Evolutionary conservation across 2,113 vertebrate genomes (phyloP).

Genomic region (Lepidothrix coronata): DNA sequence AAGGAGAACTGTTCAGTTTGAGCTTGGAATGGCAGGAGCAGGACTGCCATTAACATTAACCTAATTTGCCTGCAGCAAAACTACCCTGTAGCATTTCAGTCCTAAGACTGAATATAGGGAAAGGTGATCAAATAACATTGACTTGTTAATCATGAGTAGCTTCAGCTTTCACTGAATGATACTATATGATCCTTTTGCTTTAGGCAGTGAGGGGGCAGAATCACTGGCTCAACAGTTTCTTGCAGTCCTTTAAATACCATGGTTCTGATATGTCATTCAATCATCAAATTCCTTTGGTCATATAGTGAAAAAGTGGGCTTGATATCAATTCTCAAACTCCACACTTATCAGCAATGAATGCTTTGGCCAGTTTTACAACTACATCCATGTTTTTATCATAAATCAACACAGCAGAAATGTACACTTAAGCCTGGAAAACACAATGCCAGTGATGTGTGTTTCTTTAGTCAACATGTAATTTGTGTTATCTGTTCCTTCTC

Average conservation of each 20-base stretch:
- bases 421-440: not conserved
- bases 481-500: not conserved
- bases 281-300: not conserved
- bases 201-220: not conserved
- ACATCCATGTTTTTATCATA: not conserved
- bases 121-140: not conserved
- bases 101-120: not conserved
- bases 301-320: not conserved
- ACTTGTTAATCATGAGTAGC: not conserved
- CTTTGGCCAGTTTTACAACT: not conserved
- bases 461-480: not conserved
- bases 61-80: not conserved
- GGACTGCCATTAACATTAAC: not conserved
- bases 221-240: not conserved
- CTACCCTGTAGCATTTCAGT: not conserved
- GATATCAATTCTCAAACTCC: not conserved
- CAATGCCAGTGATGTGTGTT: not conserved
- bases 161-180: not conserved
- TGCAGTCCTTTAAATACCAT: not conserved
- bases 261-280: not conserved
- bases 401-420: not conserved
- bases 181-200: not conserved
- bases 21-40: not conserved
- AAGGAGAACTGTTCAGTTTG: not conserved
- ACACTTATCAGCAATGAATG: not conserved